Evolutionary conservation across 2,113 vertebrate species (phyloP).

Genomic region (Baryphthengus martii): DNA sequence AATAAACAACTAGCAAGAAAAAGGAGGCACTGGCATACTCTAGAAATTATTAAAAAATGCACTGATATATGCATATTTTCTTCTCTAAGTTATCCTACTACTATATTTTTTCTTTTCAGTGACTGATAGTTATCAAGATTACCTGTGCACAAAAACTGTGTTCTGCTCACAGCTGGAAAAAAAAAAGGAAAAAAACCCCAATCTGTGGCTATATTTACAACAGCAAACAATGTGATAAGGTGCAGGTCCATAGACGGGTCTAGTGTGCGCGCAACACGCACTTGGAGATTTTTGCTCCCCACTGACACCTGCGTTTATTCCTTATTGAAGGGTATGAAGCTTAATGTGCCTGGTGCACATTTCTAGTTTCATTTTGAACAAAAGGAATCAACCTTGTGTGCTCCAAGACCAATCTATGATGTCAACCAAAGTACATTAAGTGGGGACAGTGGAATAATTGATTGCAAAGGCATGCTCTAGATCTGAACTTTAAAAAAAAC

Average conservation of each 20-base stretch:
- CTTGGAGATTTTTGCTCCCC: neutral
- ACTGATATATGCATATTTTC: neutral
- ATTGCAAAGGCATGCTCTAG: neutral
- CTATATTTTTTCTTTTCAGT: neutral
- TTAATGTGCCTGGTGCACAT: neutral
- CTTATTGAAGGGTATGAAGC: neutral
- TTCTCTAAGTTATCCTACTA: neutral
- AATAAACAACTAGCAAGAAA: neutral
- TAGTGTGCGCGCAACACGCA: neutral
- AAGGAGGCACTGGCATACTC: neutral
- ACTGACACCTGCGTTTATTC: neutral
- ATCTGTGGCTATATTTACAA: neutral
- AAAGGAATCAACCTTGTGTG: neutral
- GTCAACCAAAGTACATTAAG: neutral
- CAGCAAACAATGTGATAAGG: neutral
- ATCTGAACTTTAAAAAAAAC: neutral
- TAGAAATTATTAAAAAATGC: neutral
- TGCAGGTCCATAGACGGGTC: neutral
- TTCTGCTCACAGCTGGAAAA: neutral
- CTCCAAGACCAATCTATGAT: neutral
- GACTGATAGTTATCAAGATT: neutral
- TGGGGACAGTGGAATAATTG: neutral
- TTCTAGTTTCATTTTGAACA: neutral
- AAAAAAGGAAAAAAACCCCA: neutral
- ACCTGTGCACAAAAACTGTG: neutral